Evolutionary conservation across 2,888 invertebrate genomes (phyloP), one percentile per base, ranked within the genome.

Genomic region (Emmelina monodactyla): DNA sequence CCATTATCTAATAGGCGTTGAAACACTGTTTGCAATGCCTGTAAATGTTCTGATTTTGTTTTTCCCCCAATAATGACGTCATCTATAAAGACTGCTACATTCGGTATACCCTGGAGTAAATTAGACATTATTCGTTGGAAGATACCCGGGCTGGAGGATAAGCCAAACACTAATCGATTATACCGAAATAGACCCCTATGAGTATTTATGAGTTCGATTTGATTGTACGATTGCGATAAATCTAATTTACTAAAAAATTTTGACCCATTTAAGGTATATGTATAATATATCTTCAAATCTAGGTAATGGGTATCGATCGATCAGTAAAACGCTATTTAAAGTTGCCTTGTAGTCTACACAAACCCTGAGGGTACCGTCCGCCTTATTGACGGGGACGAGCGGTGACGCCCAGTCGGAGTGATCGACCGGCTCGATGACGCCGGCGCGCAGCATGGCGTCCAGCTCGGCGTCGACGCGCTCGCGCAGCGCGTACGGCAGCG

Each of bases 41-140:
- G 28, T 11, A 38, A 31, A 33, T 38, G 38, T 11, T 16, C 9
- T 2, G 15, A 10, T 14, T 32, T 16, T n/a, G 16, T 16, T 25
- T 14, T 25, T 3, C 41, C 36, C 12, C 31, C 36, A 9, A 34
- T 32, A 9, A 37, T 35, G 9, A 41, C 39, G 14, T 42, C 41
- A 30, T 43, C 40, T 1, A 36, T 19, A 25, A 46, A 44, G 12
- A 39, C 39, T 5, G 13, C 37, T 12, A 39, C 33, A 13, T 30
- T 13, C 12, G 25, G 38, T 16, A 35, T 29, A 31, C 35, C 34
- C n/a, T n/a, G 12, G 9, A 36, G 29, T 22, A 32, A 22, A 16
- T 7, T 31, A 11, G 10, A 22, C 22, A 22, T 32, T 12, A 22
- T 19, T 3, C 16, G 13, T 32, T 32, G 22, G 22, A 32, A 32